phyloP scores from a whole-genome alignment of 2,797 vertebrate genomes.

The Onychomys torridus region DNA sequence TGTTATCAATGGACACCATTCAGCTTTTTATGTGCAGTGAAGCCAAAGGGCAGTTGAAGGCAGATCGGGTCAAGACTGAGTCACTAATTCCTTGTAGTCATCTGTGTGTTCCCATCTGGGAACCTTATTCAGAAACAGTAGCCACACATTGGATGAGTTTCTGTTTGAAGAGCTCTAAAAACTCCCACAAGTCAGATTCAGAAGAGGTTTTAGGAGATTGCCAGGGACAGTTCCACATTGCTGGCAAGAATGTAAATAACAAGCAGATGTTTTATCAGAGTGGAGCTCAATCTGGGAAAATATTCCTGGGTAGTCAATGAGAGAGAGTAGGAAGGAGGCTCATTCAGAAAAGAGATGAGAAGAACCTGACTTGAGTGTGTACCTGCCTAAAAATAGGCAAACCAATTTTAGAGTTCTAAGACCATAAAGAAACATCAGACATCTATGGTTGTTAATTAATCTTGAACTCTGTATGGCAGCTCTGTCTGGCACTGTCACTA shows the following conservation, averaged over 20 bases:
- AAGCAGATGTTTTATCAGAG: constrained; percentile 79
- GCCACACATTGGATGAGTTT: constrained; percentile 65
- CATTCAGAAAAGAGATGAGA: constrained; percentile 51
- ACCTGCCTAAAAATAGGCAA: constrained; percentile 63
- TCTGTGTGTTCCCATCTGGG: constrained; percentile 67
- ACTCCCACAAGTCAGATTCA: constrained; percentile 59
- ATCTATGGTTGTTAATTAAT: constrained; percentile 71
- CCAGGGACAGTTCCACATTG: constrained; percentile 62
- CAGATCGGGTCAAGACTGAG: constrained; percentile 57
- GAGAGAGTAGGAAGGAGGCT: constrained; percentile 59
- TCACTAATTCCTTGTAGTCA: constrained; percentile 72
- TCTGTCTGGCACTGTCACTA: constrained; percentile 71
- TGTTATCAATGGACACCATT: constrained; percentile 75
- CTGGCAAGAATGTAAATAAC: constrained; percentile 71
- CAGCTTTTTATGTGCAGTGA: constrained; percentile 66
- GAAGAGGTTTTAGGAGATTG: constrained; percentile 65
- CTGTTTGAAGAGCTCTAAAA: constrained; percentile 61
- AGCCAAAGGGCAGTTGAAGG: constrained; percentile 61
- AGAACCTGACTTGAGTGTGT: neutral
- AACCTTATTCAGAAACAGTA: constrained; percentile 64
- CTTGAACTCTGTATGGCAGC: constrained; percentile 66
- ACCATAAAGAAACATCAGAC: constrained; percentile 53
- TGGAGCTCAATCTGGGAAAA: constrained; percentile 4
- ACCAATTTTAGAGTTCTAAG: constrained; percentile 27
- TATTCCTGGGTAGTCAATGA: constrained; percentile 54